phyloP scores from a whole-genome alignment of 1,140 invertebrate species.

The Glossosoma conforme region DNA sequence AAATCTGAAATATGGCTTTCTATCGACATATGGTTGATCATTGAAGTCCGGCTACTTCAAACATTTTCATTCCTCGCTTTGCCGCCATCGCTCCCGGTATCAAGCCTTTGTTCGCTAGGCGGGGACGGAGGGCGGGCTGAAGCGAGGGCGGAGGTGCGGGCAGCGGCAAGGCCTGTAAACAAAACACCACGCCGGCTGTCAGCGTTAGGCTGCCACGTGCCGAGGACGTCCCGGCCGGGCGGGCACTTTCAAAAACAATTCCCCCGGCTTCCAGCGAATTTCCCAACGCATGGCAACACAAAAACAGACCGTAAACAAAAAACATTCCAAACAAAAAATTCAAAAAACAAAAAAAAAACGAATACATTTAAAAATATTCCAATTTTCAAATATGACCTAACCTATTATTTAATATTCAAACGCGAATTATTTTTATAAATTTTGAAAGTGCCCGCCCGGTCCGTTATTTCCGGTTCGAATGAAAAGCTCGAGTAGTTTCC shows the following conservation, averaged over 20 bases:
- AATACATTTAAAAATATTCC: neutral
- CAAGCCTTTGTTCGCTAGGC: neutral
- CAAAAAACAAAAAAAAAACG: constrained; percentile 3
- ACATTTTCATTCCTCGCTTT: no score
- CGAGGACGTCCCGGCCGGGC: constrained; percentile 17
- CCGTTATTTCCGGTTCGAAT: constrained; percentile 4
- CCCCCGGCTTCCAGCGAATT: constrained; percentile 1
- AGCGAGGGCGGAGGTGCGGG: constrained; percentile 13
- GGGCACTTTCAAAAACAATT: constrained; percentile 26
- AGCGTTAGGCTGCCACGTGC: constrained; percentile 19
- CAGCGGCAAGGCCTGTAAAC: constrained; percentile 20
- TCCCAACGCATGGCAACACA: neutral
- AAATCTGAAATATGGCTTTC: no score
- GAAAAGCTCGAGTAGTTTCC: constrained; percentile 19
- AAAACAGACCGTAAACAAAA: no score
- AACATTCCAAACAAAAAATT: no score
- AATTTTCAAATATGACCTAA: neutral
- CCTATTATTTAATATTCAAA: neutral
- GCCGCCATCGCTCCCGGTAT: no score
- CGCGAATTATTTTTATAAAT: neutral
- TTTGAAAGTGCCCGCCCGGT: constrained; percentile 28
- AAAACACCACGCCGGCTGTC: constrained; percentile 18
- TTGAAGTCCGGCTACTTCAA: no score
- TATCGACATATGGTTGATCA: no score
- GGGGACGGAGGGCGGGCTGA: neutral